Evolutionary conservation across 2,888 invertebrate genomes (phyloP).

Genomic region (Eueremaeus valkanovi): DNA sequence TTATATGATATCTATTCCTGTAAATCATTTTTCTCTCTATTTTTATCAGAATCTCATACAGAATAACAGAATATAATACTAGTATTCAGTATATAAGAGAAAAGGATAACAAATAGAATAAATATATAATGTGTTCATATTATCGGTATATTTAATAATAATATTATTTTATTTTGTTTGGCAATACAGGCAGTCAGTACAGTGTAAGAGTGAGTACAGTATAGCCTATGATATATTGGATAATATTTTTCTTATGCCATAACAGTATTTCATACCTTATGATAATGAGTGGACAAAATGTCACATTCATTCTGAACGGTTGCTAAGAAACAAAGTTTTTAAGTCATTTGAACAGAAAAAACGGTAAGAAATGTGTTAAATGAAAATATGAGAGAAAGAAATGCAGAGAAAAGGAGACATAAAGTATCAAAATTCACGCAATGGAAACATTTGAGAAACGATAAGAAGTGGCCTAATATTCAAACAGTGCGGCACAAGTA

Average conservation of each 20-base stretch:
- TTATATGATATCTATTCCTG: no score
- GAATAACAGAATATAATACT: no score
- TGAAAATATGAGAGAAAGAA: not conserved
- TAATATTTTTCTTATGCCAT: not conserved
- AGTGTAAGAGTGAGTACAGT: no score
- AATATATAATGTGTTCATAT: no score
- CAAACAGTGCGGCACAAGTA: no score
- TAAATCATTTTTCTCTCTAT: no score
- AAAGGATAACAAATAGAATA: no score
- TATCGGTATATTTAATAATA: no score
- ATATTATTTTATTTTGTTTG: no score
- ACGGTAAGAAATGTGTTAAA: not conserved
- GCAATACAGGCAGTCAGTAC: no score
- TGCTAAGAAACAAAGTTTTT: not conserved
- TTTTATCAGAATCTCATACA: no score
- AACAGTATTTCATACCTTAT: not conserved
- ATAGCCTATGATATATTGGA: not conserved
- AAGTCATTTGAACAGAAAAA: not conserved
- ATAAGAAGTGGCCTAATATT: not conserved
- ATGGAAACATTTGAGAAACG: not conserved
- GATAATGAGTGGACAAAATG: conserved; percentile 13
- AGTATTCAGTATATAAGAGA: no score
- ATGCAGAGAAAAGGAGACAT: not conserved
- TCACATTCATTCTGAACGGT: not conserved
- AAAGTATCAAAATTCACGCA: conserved; percentile 4